Base-by-base conservation (phyloP, 1,140 invertebrate species). In the Acromyrmex charruanus region DNA sequence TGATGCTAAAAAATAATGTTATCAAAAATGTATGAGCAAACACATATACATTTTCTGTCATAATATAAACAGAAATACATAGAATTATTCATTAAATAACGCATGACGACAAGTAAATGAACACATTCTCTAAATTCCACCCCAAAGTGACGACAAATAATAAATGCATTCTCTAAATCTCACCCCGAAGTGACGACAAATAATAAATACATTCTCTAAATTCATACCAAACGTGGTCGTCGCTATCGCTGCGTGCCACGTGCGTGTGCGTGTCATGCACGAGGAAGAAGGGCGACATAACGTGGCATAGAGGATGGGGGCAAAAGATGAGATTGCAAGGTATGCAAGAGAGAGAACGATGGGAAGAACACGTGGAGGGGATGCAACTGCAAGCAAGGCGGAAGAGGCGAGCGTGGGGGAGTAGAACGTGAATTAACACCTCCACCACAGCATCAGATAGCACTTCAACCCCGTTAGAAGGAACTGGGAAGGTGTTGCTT, bases 391-490 rank as follows among this genome's bases (percentile, higher is more conserved):
- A 71, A 53, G 49, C 65, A 79, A 69, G 87, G 82, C 65, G 55
- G 77, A 88, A 86, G 87, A 88, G 81, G 80, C 58, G 86, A 87
- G 35, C 1, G 31, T 58, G 25, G 77, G 71, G 68, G 81, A 90
- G 87, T 80, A 87, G 91, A 93, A 92, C 92, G 93, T 93, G 94
- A 94, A 95, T 95, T 95, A 95, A 94, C 94, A 95, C 94, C 94
- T 94, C 93, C 93, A 91, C 90, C 89, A 92, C 91, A 89, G 87
- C 91, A 94, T 95, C 94, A 94, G 94, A 94, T 94, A 94, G 87
- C 88, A 91, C 58, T 77, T 71, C 59, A 58, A 79, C 90, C 85
- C 39, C n/a, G 49, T 72, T 65, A 59, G 49, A 74, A 88, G 77
- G 72, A 65, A 51, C 71, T 69, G 66, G 77, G 59, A 86, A 77